Percentiles rank a stretch among this genome's conserved stretches.
phyloP scores from a whole-genome alignment of 2,888 invertebrate genomes.

The Melanargia galathea region DNA sequence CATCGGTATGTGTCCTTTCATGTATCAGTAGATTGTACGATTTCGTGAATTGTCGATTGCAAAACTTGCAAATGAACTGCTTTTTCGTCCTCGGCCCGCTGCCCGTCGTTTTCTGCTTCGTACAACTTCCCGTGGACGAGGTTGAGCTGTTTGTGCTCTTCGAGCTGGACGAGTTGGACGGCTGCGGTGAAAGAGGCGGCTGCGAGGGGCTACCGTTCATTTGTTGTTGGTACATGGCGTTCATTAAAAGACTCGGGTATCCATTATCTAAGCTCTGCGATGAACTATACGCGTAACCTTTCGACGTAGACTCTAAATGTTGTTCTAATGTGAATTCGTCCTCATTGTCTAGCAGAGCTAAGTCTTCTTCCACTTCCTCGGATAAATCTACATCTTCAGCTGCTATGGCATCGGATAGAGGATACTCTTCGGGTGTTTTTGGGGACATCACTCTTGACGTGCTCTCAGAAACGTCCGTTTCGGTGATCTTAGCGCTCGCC shows the following conservation, averaged over 20 bases:
- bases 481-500: constrained; percentile 77
- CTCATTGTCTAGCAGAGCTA: constrained; percentile 88
- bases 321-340: constrained; percentile 85
- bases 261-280: constrained; percentile 85
- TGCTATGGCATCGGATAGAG: constrained; percentile 76
- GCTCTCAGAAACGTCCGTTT: constrained; percentile 67
- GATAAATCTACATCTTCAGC: constrained; percentile 86
- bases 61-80: constrained; percentile 99
- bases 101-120: constrained; percentile 72
- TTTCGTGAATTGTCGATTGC: constrained; percentile 98
- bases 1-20: constrained; percentile 98
- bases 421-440: constrained; percentile 76
- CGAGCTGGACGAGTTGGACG: constrained; percentile 67
- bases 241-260: constrained; percentile 87
- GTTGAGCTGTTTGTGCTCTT: constrained; percentile 76
- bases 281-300: constrained; percentile 72
- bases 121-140: constrained; percentile 70
- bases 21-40: constrained; percentile 98
- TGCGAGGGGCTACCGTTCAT: constrained; percentile 75
- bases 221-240: constrained; percentile 84
- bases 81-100: constrained; percentile 95
- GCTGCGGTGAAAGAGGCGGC: constrained; percentile 71
- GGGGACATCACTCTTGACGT: constrained; percentile 70
- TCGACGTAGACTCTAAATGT: constrained; percentile 74
- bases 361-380: constrained; percentile 88